phyloP scores from a whole-genome alignment of 2,113 vertebrate genomes.

The Probosciger aterrimus region DNA sequence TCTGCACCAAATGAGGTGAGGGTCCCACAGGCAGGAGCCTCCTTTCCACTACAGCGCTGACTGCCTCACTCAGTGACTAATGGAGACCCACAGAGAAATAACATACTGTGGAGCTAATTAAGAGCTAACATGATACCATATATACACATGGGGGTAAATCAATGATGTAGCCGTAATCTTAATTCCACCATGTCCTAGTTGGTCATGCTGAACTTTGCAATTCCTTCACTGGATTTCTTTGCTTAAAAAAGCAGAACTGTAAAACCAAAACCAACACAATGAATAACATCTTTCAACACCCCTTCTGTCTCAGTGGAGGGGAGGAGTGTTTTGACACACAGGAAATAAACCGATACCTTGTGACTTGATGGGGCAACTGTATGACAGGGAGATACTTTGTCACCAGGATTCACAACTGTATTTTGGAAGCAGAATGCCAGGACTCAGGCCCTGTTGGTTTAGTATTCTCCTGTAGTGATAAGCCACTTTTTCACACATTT shows the following conservation, averaged over 20 bases:
- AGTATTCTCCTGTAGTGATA: neutral
- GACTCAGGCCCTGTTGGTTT: neutral
- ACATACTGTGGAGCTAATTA: neutral
- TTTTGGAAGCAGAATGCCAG: neutral
- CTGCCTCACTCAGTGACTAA: neutral
- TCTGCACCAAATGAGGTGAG: accelerated
- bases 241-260: neutral
- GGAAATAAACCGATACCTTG: neutral
- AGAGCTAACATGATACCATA: neutral
- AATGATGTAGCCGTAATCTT: neutral
- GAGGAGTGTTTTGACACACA: accelerated
- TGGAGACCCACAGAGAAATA: neutral
- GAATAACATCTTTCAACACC: neutral
- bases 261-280: neutral
- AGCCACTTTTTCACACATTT: neutral
- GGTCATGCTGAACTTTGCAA: neutral
- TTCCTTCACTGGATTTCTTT: neutral
- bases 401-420: neutral
- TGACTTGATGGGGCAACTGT: neutral
- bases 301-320: neutral
- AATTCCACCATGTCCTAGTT: neutral
- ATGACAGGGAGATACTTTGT: neutral
- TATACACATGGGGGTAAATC: neutral
- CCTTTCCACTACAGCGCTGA: too few relatives aligned
- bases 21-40: neutral